phyloP scores from a whole-genome alignment of 1,140 invertebrate genomes.

The Lineus longissimus region DNA sequence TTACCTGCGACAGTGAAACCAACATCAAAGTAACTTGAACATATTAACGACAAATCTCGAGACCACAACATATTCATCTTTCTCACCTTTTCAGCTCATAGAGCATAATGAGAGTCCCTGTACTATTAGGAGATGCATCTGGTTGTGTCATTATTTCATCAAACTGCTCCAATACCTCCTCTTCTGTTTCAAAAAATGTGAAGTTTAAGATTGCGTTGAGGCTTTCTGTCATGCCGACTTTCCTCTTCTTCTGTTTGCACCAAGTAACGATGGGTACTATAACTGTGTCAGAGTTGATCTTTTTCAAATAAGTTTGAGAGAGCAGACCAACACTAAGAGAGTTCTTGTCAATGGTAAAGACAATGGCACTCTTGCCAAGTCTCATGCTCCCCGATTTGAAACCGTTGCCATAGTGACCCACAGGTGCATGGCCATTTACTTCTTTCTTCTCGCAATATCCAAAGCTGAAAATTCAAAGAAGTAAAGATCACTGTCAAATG shows the following conservation, averaged over 20 bases:
- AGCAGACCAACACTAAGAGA: conserved; percentile 43
- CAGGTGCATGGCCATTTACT: conserved; percentile 34
- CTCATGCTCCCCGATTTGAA: conserved; percentile 51
- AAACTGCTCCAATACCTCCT: conserved; percentile 35
- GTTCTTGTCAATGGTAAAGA: conserved; percentile 34
- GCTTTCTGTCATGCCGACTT: conserved; percentile 28
- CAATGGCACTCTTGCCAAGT: conserved; percentile 42
- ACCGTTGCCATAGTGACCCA: conserved; percentile 50
- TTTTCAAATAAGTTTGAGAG: conserved; percentile 43
- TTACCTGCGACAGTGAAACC: too few species aligned
- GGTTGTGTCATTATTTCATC: conserved; percentile 21
- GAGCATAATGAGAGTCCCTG: conserved; percentile 46
- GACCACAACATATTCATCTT: too few species aligned
- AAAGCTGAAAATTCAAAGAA: conserved; percentile 34
- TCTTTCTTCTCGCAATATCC: conserved; percentile 46
- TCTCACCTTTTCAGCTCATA: conserved; percentile 44
- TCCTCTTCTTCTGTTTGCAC: conserved; percentile 11
- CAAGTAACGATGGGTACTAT: conserved; percentile 45
- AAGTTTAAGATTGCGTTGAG: conserved; percentile 35
- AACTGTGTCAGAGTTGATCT: conserved; percentile 39
- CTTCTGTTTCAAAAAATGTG: conserved; percentile 37
- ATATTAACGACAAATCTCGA: neutral
- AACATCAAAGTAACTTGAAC: neutral
- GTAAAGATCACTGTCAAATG: neutral
- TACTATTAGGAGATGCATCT: conserved; percentile 16